Conservation (phyloP, 2,888 invertebrate species). For the Pemphredon lugubris region DNA sequence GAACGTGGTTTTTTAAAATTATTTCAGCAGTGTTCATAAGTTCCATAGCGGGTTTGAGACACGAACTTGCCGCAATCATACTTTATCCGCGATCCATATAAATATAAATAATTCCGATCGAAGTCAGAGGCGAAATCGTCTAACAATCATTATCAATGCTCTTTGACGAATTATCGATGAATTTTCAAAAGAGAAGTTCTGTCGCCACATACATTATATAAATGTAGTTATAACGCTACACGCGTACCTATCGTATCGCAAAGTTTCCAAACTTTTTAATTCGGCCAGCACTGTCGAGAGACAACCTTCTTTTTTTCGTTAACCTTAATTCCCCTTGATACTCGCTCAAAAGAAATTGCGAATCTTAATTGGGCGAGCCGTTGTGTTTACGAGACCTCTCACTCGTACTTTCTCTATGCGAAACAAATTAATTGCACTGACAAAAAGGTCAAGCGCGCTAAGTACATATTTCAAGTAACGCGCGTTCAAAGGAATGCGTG, state of each 20-base stretch:
- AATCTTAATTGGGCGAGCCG: not conserved
- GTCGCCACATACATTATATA: too few species aligned
- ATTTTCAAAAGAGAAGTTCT: too few species aligned
- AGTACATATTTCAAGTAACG: not conserved
- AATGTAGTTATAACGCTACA: too few species aligned
- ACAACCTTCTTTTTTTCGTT: not conserved
- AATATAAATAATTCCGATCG: too few species aligned
- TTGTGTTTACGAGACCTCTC: not conserved
- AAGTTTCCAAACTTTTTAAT: not conserved
- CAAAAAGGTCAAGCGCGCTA: not conserved
- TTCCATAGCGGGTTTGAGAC: too few species aligned
- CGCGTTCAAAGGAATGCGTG: not conserved
- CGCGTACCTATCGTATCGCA: not conserved
- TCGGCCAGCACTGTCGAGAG: not conserved
- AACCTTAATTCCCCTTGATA: slow-evolving; percentile 7
- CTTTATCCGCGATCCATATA: too few species aligned
- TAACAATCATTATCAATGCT: too few species aligned
- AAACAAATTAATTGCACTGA: not conserved
- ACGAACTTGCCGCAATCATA: too few species aligned
- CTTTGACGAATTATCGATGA: too few species aligned
- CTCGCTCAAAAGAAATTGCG: slow-evolving; percentile 1
- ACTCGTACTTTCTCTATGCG: not conserved
- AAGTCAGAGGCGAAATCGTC: too few species aligned
- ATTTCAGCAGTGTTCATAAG: too few species aligned
- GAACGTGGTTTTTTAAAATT: too few species aligned